Base-by-base conservation (phyloP, 2,888 invertebrate species). In the Drosophila parthenogenetica region DNA sequence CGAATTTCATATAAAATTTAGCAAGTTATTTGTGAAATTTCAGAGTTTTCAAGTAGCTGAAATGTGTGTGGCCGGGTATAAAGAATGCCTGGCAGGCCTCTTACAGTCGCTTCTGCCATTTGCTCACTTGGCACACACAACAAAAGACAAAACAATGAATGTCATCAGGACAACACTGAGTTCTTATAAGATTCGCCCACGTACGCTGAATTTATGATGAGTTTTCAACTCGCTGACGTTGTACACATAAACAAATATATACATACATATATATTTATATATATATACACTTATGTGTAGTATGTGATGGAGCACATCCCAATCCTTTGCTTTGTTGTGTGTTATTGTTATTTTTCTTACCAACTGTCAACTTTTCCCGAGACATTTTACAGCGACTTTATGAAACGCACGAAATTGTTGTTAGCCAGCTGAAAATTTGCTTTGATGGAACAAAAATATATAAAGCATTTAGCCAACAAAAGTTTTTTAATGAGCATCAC, bases 151-250 rank as follows among this genome's bases (percentile, higher is more conserved):
- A 86, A 84, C 83, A 84, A 84, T 88, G 87, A 88, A 83, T 83
- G 88, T 87, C 83, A 83, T 83, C 83, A 87, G 68, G 61, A 49
- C 66, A 80, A 75, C 88, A 82, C 80, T 77, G 86, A 83, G 88
- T 82, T 86, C 77, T 75, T 75, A 86, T 87, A 88, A 80, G 83
- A 86, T 54, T 72, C 73, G 65, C 63, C 79, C 64, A 88, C 86
- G 88, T 86, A 74, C 49, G 62, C 58, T 77, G 83, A 86, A 88
- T 83, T 69, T 69, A 49, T 82, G 83, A 88, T 83, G 88, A 83
- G 83, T 69, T 63, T 67, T 62, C 48, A 54, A 78, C 48, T 45
- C 77, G 66, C 73, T 61, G 70, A 60, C 57, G 54, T 8, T 22
- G 37, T 2, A 29, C 10, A 39, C 22, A 51, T 39, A 37, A 37